Base-by-base conservation (phyloP, 2,888 invertebrate genomes). In the Mythimna impura region DNA sequence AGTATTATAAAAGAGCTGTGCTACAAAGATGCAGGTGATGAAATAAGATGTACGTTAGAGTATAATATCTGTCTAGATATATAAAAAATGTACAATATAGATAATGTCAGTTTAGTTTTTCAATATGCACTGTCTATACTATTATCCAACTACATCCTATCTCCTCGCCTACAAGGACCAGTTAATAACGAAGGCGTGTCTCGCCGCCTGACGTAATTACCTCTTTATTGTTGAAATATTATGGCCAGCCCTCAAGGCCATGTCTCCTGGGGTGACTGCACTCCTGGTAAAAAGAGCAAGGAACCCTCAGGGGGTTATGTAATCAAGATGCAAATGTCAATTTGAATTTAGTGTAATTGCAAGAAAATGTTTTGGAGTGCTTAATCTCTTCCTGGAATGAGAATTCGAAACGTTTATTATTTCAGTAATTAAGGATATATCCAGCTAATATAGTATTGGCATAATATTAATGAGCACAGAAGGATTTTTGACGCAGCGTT, bases 141-240 rank as follows among this genome's bases (percentile, higher is more conserved):
- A n/a, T 34, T 55, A 22, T 9, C 69, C 12, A 57, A 34, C 5
- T 30, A 14, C 36, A 43, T 4, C 36, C 60, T 22, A 60, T 61
- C 81, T 85, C 73, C 54, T 82, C 69, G 76, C 14, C 82, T 85
- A 76, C 50, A 76, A 74, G 75, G 66, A 25, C 74, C 68, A 62
- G 78, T 58, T 77, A 80, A 83, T 84, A 78, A 72, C 72, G 73
- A 71, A 62, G 81, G 85, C 78, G 85, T 75, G 78, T 75, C 69
- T 55, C 58, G 40, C 60, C 67, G 72, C 20, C 66, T 69, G 69
- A 52, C 74, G 86, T 85, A 87, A 88, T 88, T 87, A 83, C 85
- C 80, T 84, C 85, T 83, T 82, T 84, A 88, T 85, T 78, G 75
- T 86, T 89, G 80, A 89, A 87, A 87, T 87, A 86, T 86, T 81